Percentiles rank a stretch among this genome's conserved stretches.
Conservation (phyloP, 2,888 invertebrate species). For the Caenorhabditis sp. region DNA sequence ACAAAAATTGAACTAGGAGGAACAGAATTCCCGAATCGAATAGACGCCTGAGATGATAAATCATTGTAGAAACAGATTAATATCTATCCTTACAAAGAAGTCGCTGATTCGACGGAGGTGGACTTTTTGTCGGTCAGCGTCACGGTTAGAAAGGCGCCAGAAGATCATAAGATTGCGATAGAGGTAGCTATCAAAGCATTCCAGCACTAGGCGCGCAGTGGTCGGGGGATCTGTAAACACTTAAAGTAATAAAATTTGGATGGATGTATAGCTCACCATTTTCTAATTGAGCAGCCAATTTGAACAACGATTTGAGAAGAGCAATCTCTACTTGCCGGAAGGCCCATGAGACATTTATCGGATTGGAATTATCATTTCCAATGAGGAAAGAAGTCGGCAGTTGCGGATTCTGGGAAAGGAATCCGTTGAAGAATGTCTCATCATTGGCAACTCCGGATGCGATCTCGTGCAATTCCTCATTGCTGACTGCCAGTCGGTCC, state of each 20-base stretch:
- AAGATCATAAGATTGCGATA: slow-evolving; percentile 23
- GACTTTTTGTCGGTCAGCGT: neutral
- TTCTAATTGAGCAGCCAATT: neutral
- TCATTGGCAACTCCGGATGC: slow-evolving; percentile 3
- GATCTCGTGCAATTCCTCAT: slow-evolving; percentile 2
- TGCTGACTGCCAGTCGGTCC: too few species aligned
- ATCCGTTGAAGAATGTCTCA: slow-evolving; percentile 2
- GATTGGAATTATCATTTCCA: neutral
- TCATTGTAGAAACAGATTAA: too few species aligned
- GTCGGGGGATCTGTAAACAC: neutral
- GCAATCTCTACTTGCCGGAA: slow-evolving; percentile 26
- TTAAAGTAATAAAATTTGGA: too few species aligned
- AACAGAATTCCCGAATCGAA: neutral
- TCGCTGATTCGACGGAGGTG: neutral
- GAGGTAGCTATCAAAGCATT: slow-evolving; percentile 1
- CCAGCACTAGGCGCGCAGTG: neutral
- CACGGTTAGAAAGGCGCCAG: neutral
- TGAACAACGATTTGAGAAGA: slow-evolving; percentile 12
- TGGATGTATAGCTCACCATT: neutral
- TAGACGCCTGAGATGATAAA: too few species aligned
- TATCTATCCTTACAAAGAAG: slow-evolving; percentile 1
- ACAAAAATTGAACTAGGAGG: neutral
- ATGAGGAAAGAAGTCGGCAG: neutral
- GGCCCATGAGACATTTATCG: neutral
- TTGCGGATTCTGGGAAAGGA: neutral